Evolutionary conservation across 2,888 invertebrate species (phyloP), one percentile per base, ranked within the genome.

Genomic region (Melipona beecheii): DNA sequence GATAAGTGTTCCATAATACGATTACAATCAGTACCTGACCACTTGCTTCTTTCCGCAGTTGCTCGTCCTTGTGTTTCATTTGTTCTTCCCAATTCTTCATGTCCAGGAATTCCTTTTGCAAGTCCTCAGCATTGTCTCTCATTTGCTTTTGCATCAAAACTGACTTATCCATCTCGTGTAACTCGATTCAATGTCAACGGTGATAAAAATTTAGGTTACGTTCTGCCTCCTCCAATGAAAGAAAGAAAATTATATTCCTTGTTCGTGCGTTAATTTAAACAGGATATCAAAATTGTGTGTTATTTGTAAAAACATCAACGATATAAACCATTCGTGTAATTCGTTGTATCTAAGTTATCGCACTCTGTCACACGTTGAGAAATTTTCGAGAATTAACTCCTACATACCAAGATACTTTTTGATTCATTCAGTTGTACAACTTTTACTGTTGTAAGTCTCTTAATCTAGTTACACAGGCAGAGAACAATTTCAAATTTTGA

Each of bases 51-150:
- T 95, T 95, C 87, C 94, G 95, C 86, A 96, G 92, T 90, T 96
- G 95, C 81, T 95, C 94, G 89, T 97, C 97, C 95, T 97, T 97
- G 86, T 96, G 95, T 95, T 96, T 97, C 96, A 97, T 97, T 93
- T 97, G 96, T 73, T 95, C 94, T 91, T 97, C 97, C 97, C 97
- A 97, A 93, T 95, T 95, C 93, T 96, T 96, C 92, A 98, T 95
- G 92, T 97, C 98, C 88, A 96, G 95, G 93, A 97, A 95, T 94
- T 96, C 97, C 87, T 95, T 96, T 90, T 96, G 95, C 75, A 97
- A 94, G 91, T 97, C 97, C 86, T 96, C 95, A 49, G 96, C 96
- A 95, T 97, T 98, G 90, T 97, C 96, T 88, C 96, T 96, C 80
- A 97, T 95, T 94, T 97, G 96, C 92, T 96, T 96, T 95, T 97